Evolutionary conservation across 2,888 invertebrate species (phyloP), one percentile per base, ranked within the genome.

Genomic region (Drosophila engyochracea): DNA sequence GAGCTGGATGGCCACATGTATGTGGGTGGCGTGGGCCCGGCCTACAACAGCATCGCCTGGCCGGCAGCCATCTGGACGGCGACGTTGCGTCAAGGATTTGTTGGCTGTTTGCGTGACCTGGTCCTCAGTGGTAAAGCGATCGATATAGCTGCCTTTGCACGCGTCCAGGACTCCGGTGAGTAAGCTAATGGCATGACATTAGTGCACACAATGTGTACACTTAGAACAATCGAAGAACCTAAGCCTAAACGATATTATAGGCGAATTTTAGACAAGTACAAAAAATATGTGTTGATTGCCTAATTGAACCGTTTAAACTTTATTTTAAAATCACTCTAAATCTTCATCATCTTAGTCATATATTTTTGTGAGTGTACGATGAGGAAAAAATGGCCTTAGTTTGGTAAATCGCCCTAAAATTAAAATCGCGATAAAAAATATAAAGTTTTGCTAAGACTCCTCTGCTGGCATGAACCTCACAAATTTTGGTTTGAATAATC

Each of bases 61-160:
- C 98, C 98, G 0, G 95, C 97, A 3, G 97, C 97, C 25, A 94
- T 99, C 71, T 99, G 98, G 98, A 97, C 98, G 0, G 98, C 97
- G 0, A 96, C 97, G 10, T 94, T 99, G 63, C 95, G 97, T 69
- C 96, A 97, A 90, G 99, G 99, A 30, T 99, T 97, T 92, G 98
- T 99, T 10, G 99, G 99, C 3, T 99, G 99, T 93, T 95, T 99
- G 91, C 95, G 98, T 80, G 98, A 98, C 92, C 94, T 99, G 86
- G 96, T 97, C 81, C 94, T 98, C 90, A 98, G 98, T 92, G 97
- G 97, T 57, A 96, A 97, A 86, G 96, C 97, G 0, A 96, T 98
- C 74, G 98, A 99, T 92, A 95, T 99, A 72, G 97, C 98, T 5
- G 96, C 96, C 33, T 97, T 96, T 92, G 98, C 98, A 3, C 95